Conservation (phyloP, 2,888 invertebrate genomes). For the Phaedon cochleariae region DNA sequence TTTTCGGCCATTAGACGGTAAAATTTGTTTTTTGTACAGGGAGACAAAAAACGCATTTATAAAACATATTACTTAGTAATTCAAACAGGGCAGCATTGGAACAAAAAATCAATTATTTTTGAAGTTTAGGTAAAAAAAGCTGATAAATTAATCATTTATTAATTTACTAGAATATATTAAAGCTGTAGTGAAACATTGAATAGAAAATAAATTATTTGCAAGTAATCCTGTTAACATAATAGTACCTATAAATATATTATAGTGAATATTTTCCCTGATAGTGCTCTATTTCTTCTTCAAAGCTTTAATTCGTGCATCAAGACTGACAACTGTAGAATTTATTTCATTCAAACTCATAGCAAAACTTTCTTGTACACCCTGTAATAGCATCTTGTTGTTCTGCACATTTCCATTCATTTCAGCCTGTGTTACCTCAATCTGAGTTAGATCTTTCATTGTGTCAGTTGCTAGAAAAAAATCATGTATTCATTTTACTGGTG, state of each 20-base stretch:
- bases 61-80: too few species aligned
- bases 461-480: conserved; percentile 75
- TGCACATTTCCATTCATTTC: conserved; percentile 76
- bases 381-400: conserved; percentile 80
- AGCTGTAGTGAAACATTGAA: neutral
- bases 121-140: too few species aligned
- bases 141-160: neutral
- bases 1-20: too few species aligned
- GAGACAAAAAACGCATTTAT: too few species aligned
- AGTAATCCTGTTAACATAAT: too few species aligned
- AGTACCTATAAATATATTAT: too few species aligned
- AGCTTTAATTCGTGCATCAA: conserved; percentile 77
- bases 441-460: conserved; percentile 84
- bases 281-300: conserved; percentile 63
- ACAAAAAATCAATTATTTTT: too few species aligned
- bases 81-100: too few species aligned
- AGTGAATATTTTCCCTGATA: too few species aligned
- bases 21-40: too few species aligned
- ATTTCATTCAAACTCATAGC: conserved; percentile 81
- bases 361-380: conserved; percentile 84
- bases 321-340: conserved; percentile 75
- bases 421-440: conserved; percentile 79
- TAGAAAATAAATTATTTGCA: neutral
- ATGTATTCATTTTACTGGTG: neutral
- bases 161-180: neutral